phyloP scores from a whole-genome alignment of 37 sponge, comb jelly and placozoan species.

The Ephydatia muelleri region DNA sequence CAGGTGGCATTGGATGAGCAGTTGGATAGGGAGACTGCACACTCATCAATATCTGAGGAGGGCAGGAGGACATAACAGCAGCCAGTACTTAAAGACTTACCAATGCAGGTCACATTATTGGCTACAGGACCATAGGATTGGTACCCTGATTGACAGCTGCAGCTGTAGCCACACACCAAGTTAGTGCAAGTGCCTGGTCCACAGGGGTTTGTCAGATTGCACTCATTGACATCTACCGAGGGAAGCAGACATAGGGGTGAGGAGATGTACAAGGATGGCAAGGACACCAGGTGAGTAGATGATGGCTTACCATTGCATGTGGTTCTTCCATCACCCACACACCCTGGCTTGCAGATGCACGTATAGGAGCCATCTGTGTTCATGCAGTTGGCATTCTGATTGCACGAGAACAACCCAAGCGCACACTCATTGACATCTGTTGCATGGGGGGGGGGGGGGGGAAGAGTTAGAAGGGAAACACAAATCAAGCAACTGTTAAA shows the following conservation, averaged over 20 bases:
- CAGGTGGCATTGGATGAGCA: slow-evolving; percentile 3
- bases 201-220: slow-evolving; percentile 12
- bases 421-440: slow-evolving; percentile 40
- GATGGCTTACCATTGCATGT: background rate
- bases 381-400: slow-evolving; percentile 19
- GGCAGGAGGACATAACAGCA: background rate
- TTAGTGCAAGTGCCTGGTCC: slow-evolving; percentile 11
- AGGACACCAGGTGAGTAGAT: background rate
- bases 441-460: background rate
- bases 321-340: slow-evolving; percentile 20
- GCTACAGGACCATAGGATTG: slow-evolving; percentile 9
- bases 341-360: slow-evolving; percentile 44
- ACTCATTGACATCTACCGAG: background rate
- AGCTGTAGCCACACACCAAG: slow-evolving; percentile 14
- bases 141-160: slow-evolving; percentile 49
- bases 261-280: too few species aligned
- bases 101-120: background rate
- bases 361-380: slow-evolving; percentile 17
- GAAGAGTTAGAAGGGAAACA: background rate
- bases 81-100: background rate
- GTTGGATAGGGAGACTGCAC: background rate
- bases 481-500: too few species aligned
- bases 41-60: slow-evolving; percentile 34
- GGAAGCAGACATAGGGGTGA: background rate
- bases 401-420: background rate